Evolutionary conservation across 2,888 invertebrate species (phyloP).

Genomic region (Epinotia brunnichana): DNA sequence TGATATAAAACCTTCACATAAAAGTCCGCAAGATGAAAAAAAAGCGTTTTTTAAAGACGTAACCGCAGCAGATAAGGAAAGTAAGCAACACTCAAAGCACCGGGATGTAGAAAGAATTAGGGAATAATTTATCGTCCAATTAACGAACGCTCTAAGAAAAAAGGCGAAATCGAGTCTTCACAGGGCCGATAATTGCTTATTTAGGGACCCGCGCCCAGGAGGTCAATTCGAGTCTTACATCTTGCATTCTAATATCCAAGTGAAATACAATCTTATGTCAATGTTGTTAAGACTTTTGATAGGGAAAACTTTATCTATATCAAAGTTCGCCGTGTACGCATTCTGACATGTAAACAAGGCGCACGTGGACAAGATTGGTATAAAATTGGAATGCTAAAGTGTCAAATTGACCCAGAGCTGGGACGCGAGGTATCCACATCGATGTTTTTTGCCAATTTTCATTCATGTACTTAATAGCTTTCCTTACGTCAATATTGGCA

Average conservation of each 20-base stretch:
- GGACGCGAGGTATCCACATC: no score
- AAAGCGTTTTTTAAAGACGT: neutral
- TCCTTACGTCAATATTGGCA: no score
- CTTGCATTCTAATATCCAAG: constrained; percentile 8
- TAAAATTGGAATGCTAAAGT: no score
- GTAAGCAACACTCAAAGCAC: constrained; percentile 52
- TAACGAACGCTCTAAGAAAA: constrained; percentile 61
- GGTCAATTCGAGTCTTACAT: neutral
- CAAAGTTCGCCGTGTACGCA: no score
- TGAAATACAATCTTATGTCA: no score
- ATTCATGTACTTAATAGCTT: constrained; percentile 35
- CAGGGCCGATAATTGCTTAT: constrained; percentile 70
- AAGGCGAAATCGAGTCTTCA: constrained; percentile 63
- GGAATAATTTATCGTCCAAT: constrained; percentile 71
- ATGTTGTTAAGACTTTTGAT: no score
- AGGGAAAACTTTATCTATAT: no score
- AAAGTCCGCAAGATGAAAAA: neutral
- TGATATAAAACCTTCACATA: neutral
- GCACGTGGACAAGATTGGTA: neutral
- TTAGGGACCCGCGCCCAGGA: constrained; percentile 53
- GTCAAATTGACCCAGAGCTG: no score
- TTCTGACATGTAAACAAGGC: no score
- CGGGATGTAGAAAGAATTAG: constrained; percentile 59
- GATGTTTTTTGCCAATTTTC: constrained; percentile 41
- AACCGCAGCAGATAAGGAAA: constrained; percentile 50